Percentiles rank a stretch among this genome's conserved stretches.
phyloP scores from a whole-genome alignment of 2,113 vertebrate species.

The Trematomus loennbergii region DNA sequence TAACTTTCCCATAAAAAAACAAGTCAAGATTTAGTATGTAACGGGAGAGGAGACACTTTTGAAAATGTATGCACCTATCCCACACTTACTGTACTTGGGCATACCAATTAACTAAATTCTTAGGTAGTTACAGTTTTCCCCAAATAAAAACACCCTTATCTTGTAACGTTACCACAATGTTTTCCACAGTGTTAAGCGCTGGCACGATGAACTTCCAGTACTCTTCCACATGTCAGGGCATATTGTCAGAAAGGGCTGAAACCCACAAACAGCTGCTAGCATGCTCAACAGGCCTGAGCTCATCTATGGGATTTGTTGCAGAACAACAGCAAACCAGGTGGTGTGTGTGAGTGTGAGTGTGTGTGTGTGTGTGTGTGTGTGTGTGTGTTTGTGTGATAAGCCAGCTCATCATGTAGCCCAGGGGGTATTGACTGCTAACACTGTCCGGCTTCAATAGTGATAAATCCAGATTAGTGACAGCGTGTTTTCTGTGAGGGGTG shows the following conservation, averaged over 20 bases:
- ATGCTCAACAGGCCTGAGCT: slow-evolving; percentile 72
- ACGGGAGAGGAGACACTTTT: not conserved
- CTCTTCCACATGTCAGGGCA: slow-evolving; percentile 61
- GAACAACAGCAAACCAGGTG: slow-evolving; percentile 66
- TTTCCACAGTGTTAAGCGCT: slow-evolving; percentile 1
- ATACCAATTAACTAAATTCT: slow-evolving; percentile 19
- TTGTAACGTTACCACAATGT: slow-evolving; percentile 14
- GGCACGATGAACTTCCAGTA: slow-evolving; percentile 40
- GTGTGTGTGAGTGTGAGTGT: not conserved
- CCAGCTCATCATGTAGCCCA: slow-evolving; percentile 44
- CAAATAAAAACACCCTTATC: slow-evolving; percentile 26
- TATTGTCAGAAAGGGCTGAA: slow-evolving; percentile 60
- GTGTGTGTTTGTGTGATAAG: slow-evolving; percentile 42
- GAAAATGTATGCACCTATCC: not conserved
- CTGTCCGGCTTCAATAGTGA: slow-evolving; percentile 39
- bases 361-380: not conserved
- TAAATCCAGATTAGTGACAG: slow-evolving; percentile 70
- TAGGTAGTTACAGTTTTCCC: slow-evolving; percentile 23
- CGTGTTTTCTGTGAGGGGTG: slow-evolving; percentile 44
- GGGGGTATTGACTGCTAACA: slow-evolving; percentile 38
- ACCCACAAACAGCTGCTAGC: slow-evolving; percentile 71
- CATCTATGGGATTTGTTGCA: slow-evolving; percentile 61
- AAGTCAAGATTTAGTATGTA: not conserved
- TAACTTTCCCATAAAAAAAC: not conserved
- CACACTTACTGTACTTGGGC: slow-evolving; percentile 8